Conservation (phyloP, 2,888 invertebrate species). For the Sinotaia quadrata region DNA sequence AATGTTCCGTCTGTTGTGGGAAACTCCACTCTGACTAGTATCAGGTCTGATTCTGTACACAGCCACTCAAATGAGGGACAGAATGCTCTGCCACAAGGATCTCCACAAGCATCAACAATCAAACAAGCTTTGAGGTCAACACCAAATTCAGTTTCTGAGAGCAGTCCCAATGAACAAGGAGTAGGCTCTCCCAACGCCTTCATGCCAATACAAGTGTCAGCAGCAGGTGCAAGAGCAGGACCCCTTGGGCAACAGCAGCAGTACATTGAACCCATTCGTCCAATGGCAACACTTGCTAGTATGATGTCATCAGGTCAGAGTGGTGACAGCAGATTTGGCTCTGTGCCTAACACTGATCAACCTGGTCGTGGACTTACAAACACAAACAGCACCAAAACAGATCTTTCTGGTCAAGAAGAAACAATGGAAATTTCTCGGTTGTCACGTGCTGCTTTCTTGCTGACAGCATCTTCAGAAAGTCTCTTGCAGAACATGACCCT, state of each 20-base stretch:
- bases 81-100: slow-evolving; percentile 22
- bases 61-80: slow-evolving; percentile 35
- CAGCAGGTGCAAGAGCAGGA: slow-evolving; percentile 1
- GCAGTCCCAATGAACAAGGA: slow-evolving; percentile 34
- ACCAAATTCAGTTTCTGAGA: slow-evolving; percentile 49
- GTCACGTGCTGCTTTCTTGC: neutral
- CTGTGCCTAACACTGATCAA: neutral
- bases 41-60: slow-evolving; percentile 38
- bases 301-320: slow-evolving; percentile 21
- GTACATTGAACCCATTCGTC: slow-evolving; percentile 50
- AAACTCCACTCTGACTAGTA: neutral
- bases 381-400: neutral
- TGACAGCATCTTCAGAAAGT: neutral
- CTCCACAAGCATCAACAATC: slow-evolving; percentile 25
- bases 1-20: neutral
- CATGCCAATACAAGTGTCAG: slow-evolving; percentile 56
- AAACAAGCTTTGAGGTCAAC: slow-evolving; percentile 31
- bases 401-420: neutral
- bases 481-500: too few relatives aligned
- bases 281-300: slow-evolving; percentile 54
- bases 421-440: neutral
- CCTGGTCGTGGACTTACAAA: too few relatives aligned
- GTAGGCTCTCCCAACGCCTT: slow-evolving; percentile 50
- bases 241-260: slow-evolving; percentile 10
- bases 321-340: neutral